These are phyloP conservation scores for Erynnis tages DNA, from an alignment of 2,888 invertebrate species.

Conservation along the genomic window DNA sequence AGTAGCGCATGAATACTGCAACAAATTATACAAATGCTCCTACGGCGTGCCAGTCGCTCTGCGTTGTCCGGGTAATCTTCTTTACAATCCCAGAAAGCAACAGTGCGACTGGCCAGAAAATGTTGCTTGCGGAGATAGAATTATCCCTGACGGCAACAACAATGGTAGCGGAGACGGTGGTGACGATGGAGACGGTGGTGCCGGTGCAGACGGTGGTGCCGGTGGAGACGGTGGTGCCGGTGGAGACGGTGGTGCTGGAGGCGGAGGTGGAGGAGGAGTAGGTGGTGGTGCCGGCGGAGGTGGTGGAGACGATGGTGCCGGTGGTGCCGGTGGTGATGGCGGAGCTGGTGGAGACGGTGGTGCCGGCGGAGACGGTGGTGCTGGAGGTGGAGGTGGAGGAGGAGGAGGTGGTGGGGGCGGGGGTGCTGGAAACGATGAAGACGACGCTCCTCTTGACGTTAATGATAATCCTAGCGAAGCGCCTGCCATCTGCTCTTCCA, in stretches of 20 bases:
- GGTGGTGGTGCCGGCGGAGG: background rate
- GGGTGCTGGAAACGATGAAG: conserved; percentile 27
- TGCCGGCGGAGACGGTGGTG: too few relatives aligned
- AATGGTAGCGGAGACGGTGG: conserved; percentile 1
- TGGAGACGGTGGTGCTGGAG: background rate
- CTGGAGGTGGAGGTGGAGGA: too few relatives aligned
- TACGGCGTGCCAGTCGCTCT: conserved; percentile 32
- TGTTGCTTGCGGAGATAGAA: conserved; percentile 43
- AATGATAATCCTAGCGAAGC: conserved; percentile 30
- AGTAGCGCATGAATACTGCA: conserved; percentile 45
- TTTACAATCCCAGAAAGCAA: conserved; percentile 40
- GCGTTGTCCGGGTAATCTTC: conserved; percentile 36
- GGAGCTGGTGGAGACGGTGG: background rate
- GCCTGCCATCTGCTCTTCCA: conserved; percentile 38
- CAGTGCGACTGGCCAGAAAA: conserved; percentile 43
- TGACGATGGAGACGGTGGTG: conserved; percentile 1
- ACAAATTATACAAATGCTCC: conserved; percentile 41
- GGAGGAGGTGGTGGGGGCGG: too few relatives aligned
- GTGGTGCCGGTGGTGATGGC: background rate
- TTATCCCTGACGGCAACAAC: conserved; percentile 31
- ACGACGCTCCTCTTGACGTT: conserved; percentile 13
- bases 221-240: background rate
- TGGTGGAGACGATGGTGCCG: background rate
- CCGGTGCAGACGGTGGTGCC: background rate
- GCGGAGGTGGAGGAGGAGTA: background rate